Percentiles rank a stretch among this genome's conserved stretches.
phyloP scores from a whole-genome alignment of 1,140 invertebrate species.

The Rhynchophorus ferrugineus region DNA sequence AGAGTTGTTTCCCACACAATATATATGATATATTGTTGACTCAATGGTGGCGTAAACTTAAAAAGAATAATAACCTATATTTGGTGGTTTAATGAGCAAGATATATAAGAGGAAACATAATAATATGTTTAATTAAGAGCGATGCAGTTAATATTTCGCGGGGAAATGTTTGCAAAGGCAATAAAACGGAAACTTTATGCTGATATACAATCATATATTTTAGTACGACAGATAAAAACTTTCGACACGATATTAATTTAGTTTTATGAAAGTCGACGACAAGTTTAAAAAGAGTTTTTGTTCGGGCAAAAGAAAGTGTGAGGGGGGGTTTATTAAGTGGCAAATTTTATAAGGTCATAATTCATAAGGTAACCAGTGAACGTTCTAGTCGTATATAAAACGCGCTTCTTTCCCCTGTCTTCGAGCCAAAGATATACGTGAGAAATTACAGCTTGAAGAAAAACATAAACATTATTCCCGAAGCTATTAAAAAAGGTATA shows the following conservation, averaged over 20 bases:
- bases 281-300: not conserved
- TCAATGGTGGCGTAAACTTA: no score
- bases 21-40: no score
- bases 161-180: no score
- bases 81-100: no score
- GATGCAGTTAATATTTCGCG: no score
- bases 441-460: constrained; percentile 11
- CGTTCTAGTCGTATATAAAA: constrained; percentile 23
- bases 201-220: not conserved
- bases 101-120: no score
- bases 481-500: constrained; percentile 9
- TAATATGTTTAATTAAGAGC: no score
- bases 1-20: no score
- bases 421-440: constrained; percentile 12
- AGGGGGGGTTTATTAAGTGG: constrained; percentile 17
- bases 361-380: constrained; percentile 21
- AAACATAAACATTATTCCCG: constrained; percentile 8
- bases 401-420: not conserved
- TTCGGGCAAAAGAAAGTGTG: not conserved
- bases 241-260: not conserved
- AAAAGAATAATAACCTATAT: no score
- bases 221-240: not conserved
- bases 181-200: not conserved
- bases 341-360: constrained; percentile 26
- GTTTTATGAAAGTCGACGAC: not conserved